Evolutionary conservation across 92 coral and sea anemone species (phyloP), one percentile per base, ranked within the genome.

Genomic region (Siderastrea radians): DNA sequence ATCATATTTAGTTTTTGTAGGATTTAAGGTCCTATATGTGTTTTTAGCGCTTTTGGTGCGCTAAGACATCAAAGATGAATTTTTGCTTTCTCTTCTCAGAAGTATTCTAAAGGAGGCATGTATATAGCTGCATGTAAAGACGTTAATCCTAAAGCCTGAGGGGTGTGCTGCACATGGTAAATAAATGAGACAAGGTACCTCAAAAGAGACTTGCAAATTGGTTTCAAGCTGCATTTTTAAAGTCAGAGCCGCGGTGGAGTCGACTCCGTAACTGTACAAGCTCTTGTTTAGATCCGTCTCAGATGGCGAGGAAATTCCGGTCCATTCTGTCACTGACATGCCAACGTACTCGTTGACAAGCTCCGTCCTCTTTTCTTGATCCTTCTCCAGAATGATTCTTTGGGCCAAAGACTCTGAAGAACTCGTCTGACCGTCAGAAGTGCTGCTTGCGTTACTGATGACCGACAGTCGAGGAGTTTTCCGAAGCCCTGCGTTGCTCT

Each of bases 241-340:
- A 13, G 90, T 92, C 59, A 95, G 88, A n/a, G 96, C 95, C 9
- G 73, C 87, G 10, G 90, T 87, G 1, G 98, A 94, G 75, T 96
- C 99, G 3, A 92, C 86, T 2, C 99, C 99, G 52, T 91, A 89
- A 72, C 83, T 90, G 82, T 94, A 94, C 73, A 96, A 77, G 68
- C 92, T 95, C 15, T 88, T 68, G 70, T 88, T 93, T 4, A 91
- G 66, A 68, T 96, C 99, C 11, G 85, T 75, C 65, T 96, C 99
- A 68, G 91, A 72, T 48, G 65, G 48, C 45, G 87, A 80, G 3
- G 54, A 61, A 49, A 77, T 82, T 49, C 93, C 98, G 2, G 86
- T 49, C 98, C 99, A 96, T 26, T 84, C 68, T 15, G 91, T 68
- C 53, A 92, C 7, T 45, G 90, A 45, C 0, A 75, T 3, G 61